Evolutionary conservation across 2,888 invertebrate species (phyloP).

Genomic region (Calliopum simillimum): DNA sequence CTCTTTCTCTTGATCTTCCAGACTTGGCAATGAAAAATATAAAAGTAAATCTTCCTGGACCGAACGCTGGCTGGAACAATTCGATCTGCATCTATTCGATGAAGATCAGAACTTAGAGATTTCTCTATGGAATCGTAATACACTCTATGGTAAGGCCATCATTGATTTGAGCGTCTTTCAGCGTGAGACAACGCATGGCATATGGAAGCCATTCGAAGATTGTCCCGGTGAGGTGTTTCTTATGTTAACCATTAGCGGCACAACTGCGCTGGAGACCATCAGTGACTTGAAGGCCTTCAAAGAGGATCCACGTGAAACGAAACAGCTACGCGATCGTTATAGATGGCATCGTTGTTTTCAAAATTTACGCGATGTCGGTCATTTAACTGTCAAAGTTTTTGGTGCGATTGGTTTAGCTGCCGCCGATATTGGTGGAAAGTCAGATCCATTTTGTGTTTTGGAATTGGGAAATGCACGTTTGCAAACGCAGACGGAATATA

Average conservation of each 20-base stretch:
- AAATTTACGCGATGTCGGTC: slow-evolving; percentile 88
- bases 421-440: slow-evolving; percentile 96
- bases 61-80: slow-evolving; percentile 95
- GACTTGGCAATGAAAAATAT: slow-evolving; percentile 97
- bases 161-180: slow-evolving; percentile 88
- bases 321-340: slow-evolving; percentile 70
- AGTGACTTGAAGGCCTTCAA: slow-evolving; percentile 89
- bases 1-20: no score
- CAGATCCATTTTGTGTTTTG: slow-evolving; percentile 97
- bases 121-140: slow-evolving; percentile 77
- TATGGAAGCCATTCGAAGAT: slow-evolving; percentile 91
- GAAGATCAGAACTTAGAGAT: slow-evolving; percentile 94
- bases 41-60: slow-evolving; percentile 92
- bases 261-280: slow-evolving; percentile 91
- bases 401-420: slow-evolving; percentile 88
- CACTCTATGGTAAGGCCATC: slow-evolving; percentile 74
- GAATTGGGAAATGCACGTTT: slow-evolving; percentile 94
- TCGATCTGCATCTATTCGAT: slow-evolving; percentile 95
- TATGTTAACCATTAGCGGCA: slow-evolving; percentile 94
- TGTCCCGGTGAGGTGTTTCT: slow-evolving; percentile 87
- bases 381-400: slow-evolving; percentile 93
- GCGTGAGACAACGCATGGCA: slow-evolving; percentile 90
- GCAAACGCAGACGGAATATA: slow-evolving; percentile 99
- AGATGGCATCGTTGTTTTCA: slow-evolving; percentile 76
- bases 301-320: slow-evolving; percentile 80